Percentiles rank a stretch among this genome's conserved stretches.
These are phyloP conservation scores for Salvelinus fontinalis DNA, from an alignment of 2,113 vertebrate genomes.

Conservation along the genomic window DNA sequence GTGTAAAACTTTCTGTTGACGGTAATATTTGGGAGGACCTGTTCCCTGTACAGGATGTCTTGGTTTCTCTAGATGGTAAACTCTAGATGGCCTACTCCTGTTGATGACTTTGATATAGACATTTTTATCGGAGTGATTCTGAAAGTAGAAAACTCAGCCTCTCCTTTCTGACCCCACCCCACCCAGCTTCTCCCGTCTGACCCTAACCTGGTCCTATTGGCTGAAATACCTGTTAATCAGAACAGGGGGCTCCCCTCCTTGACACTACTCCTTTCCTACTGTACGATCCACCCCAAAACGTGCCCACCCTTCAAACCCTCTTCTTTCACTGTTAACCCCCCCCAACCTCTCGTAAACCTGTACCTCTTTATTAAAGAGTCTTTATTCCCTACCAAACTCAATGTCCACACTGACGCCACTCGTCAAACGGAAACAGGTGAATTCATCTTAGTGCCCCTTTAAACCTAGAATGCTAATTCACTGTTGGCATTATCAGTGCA, in stretches of 20 bases:
- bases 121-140: too few species aligned
- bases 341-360: neutral
- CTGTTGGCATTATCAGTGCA: neutral
- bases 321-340: neutral
- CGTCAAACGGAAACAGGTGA: neutral
- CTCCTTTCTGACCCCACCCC: too few species aligned
- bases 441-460: neutral
- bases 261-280: neutral
- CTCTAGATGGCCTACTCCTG: too few species aligned
- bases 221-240: conserved; percentile 36
- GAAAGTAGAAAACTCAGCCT: too few species aligned
- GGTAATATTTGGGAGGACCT: too few species aligned
- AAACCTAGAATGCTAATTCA: neutral
- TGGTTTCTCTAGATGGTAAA: too few species aligned
- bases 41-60: neutral
- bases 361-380: neutral
- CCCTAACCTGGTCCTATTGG: neutral
- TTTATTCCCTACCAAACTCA: neutral
- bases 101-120: too few species aligned
- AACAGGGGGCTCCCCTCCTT: conserved; percentile 14
- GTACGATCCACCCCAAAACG: neutral
- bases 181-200: neutral
- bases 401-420: neutral
- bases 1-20: too few species aligned
- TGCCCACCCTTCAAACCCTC: neutral